phyloP scores from a whole-genome alignment of 2,888 invertebrate species.

The Ophraella communa region DNA sequence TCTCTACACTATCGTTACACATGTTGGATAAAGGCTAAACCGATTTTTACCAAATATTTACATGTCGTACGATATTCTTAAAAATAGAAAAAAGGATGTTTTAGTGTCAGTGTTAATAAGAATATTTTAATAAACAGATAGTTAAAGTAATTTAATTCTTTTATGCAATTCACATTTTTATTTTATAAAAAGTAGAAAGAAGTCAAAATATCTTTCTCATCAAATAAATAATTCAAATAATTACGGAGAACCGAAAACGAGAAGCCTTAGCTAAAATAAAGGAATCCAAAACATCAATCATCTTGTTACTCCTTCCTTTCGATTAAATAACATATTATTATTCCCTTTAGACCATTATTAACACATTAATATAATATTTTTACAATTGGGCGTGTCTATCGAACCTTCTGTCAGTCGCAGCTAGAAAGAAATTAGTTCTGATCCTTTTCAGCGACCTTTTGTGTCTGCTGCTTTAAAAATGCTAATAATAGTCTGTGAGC shows the following conservation, averaged over 20 bases:
- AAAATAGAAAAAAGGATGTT: too few relatives aligned
- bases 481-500: slow-evolving; percentile 23
- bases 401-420: slow-evolving; percentile 59
- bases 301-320: slow-evolving; percentile 43
- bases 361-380: slow-evolving; percentile 61
- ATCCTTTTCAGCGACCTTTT: slow-evolving; percentile 35
- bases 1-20: not conserved
- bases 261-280: not conserved
- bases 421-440: slow-evolving; percentile 54
- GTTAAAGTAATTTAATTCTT: too few relatives aligned
- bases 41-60: too few relatives aligned
- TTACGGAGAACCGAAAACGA: not conserved
- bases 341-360: slow-evolving; percentile 58
- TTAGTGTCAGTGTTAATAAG: too few relatives aligned
- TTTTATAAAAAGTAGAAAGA: too few relatives aligned
- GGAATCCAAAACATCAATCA: slow-evolving; percentile 43
- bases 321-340: slow-evolving; percentile 55
- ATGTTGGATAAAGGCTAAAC: too few relatives aligned
- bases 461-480: slow-evolving; percentile 33
- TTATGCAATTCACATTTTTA: too few relatives aligned
- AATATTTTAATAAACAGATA: too few relatives aligned
- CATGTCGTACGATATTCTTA: too few relatives aligned
- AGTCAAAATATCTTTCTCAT: not conserved
- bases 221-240: not conserved
- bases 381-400: slow-evolving; percentile 59